Conservation (phyloP, 92 coral and sea anemone genomes). For the Scolanthus callimorphus region DNA sequence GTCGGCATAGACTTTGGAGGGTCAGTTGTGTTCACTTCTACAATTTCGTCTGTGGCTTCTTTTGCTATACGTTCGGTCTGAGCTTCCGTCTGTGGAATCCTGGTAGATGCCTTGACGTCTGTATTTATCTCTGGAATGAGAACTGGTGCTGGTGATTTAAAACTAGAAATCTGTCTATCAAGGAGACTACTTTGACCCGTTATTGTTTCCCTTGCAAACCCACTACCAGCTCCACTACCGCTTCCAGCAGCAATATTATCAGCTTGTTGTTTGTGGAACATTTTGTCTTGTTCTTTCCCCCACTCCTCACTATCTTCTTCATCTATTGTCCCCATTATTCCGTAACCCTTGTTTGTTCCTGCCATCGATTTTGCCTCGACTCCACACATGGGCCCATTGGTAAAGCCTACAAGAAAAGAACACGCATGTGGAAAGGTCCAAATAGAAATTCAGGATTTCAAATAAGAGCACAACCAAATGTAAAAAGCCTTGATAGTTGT, state of each 20-base stretch:
- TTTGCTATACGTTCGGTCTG: constrained; percentile 1
- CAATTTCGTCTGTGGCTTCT: constrained; percentile 13
- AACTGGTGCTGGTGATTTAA: background rate
- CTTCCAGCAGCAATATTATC: background rate
- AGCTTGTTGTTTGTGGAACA: constrained; percentile 2
- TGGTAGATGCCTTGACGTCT: background rate
- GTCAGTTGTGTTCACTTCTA: constrained; percentile 13
- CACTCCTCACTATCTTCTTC: constrained; percentile 46
- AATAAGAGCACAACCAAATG: no score
- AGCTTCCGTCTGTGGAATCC: background rate
- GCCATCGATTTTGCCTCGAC: constrained; percentile 1
- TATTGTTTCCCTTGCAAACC: constrained; percentile 3
- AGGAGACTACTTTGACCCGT: background rate
- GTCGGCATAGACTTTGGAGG: constrained; percentile 33
- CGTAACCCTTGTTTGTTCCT: constrained; percentile 15
- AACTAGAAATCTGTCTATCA: background rate
- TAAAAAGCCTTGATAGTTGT: no score
- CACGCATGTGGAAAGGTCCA: no score
- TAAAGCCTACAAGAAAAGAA: no score
- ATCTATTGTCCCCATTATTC: constrained; percentile 39
- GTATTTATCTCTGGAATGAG: background rate
- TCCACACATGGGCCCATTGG: no score
- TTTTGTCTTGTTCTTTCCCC: constrained; percentile 25
- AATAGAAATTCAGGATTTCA: no score
- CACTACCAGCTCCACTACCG: constrained; percentile 4